phyloP scores from a whole-genome alignment of 2,888 invertebrate species.

The Chydorus sphaericus region DNA sequence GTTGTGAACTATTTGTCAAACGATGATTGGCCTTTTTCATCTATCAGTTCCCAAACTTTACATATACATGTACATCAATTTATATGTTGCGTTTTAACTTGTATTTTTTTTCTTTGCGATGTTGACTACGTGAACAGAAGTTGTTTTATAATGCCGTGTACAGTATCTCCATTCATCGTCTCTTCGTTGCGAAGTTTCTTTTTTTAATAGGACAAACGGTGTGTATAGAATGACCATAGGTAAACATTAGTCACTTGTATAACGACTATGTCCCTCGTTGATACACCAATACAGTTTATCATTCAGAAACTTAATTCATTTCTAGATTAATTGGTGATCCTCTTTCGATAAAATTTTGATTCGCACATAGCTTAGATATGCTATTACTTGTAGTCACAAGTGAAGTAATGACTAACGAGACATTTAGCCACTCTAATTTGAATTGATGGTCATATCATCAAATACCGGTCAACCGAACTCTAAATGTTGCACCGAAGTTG shows the following conservation, averaged over 20 bases:
- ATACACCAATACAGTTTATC: constrained; percentile 14
- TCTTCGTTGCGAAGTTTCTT: constrained; percentile 1
- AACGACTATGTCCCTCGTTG: constrained; percentile 12
- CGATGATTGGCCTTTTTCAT: constrained; percentile 1
- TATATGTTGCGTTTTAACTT: too few species aligned
- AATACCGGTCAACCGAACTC: too few species aligned
- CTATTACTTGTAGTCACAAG: too few species aligned
- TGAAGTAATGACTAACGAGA: too few species aligned
- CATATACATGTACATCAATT: neutral
- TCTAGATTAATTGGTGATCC: too few species aligned
- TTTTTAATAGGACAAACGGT: neutral
- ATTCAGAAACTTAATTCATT: too few species aligned
- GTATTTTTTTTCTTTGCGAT: neutral
- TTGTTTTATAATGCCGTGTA: neutral
- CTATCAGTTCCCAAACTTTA: neutral
- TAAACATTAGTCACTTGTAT: constrained; percentile 12
- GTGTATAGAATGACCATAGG: constrained; percentile 3
- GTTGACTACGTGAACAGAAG: neutral
- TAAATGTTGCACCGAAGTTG: too few species aligned
- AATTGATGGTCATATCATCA: too few species aligned
- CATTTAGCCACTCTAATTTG: too few species aligned
- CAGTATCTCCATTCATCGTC: neutral
- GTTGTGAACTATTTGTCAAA: neutral
- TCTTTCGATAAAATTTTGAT: too few species aligned
- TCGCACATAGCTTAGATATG: too few species aligned